Conservation (phyloP, 2,797 vertebrate genomes). For the Parauchenoglanis ngamensis region DNA sequence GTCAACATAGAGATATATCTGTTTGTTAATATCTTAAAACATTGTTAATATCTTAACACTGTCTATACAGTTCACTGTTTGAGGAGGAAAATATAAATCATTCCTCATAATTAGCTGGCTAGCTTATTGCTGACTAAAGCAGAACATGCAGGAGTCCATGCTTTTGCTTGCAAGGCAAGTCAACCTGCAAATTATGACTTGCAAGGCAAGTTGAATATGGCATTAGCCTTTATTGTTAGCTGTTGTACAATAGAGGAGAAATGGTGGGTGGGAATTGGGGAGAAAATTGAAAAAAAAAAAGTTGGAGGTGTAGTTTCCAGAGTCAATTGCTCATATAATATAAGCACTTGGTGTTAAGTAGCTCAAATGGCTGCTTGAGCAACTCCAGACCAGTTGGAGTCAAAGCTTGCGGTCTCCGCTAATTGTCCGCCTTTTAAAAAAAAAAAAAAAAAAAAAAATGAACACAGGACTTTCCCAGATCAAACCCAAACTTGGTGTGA, state of each 20-base stretch:
- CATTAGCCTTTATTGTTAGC: background rate
- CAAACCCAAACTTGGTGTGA: constrained; percentile 10
- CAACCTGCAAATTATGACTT: background rate
- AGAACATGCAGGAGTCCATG: background rate
- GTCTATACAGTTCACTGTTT: background rate
- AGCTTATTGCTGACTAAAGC: background rate
- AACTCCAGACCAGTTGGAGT: constrained; percentile 33
- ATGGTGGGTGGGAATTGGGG: background rate
- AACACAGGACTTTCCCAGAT: constrained; percentile 38
- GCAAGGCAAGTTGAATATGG: background rate
- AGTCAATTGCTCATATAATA: constrained; percentile 35
- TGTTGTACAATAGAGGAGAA: background rate
- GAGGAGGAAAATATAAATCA: too few species aligned
- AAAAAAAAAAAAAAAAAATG: constrained; percentile 28
- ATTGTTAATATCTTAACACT: background rate
- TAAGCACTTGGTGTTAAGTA: constrained; percentile 8
- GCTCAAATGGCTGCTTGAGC: constrained; percentile 20
- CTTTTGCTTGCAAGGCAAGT: background rate
- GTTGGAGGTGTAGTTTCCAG: constrained; percentile 20
- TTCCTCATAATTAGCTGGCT: background rate
- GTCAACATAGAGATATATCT: background rate
- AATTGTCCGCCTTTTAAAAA: constrained; percentile 48
- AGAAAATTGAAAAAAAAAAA: background rate
- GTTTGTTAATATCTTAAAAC: background rate
- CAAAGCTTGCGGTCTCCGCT: constrained; percentile 43